These are phyloP conservation scores for Emys orbicularis DNA, from an alignment of 2,797 vertebrate genomes.

Conservation along the genomic window DNA sequence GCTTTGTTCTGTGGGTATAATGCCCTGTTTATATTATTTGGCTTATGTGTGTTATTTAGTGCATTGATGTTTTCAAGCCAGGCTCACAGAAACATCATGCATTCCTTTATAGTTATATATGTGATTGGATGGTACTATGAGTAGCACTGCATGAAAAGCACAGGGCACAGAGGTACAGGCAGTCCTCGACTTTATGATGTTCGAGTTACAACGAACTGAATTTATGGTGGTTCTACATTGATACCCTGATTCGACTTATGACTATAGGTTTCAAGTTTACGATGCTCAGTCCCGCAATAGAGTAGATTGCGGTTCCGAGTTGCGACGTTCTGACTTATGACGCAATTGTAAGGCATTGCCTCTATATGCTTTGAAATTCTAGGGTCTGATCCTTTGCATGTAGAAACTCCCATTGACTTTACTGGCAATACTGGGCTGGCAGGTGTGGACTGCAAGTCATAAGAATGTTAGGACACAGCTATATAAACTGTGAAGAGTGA, in stretches of 20 bases:
- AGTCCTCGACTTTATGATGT: no score
- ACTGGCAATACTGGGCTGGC: not conserved
- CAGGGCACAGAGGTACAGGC: not conserved
- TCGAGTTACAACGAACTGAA: no score
- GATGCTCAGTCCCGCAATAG: no score
- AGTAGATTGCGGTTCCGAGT: no score
- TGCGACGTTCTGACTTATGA: no score
- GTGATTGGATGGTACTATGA: not conserved
- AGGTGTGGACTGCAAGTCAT: not conserved
- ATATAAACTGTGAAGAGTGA: not conserved
- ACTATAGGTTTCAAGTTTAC: no score
- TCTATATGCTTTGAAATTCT: not conserved
- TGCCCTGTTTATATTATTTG: not conserved
- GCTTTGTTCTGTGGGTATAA: not conserved
- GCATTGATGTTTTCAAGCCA: conserved; percentile 24
- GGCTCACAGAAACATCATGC: not conserved
- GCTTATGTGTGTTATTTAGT: not conserved
- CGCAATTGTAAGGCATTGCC: no score
- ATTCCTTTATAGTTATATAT: conserved; percentile 22
- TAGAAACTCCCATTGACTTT: not conserved
- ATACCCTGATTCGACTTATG: no score
- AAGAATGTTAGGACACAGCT: not conserved
- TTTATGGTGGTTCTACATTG: no score
- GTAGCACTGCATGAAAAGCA: not conserved
- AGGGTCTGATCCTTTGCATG: not conserved